Conservation (phyloP, 2,797 vertebrate genomes). For the Linurgus olivaceus region DNA sequence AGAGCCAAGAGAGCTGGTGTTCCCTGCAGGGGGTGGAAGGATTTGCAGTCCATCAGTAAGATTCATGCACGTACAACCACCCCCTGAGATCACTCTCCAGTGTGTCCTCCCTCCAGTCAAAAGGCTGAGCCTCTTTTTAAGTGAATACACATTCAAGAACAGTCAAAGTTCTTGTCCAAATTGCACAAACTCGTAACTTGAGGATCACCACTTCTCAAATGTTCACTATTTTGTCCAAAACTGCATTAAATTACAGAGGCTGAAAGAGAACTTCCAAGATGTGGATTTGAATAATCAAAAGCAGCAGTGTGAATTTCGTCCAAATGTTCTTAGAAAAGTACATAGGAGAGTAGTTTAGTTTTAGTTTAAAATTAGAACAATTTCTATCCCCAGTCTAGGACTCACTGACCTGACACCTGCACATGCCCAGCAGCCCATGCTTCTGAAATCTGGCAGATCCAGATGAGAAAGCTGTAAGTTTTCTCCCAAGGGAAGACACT, state of each 20-base stretch:
- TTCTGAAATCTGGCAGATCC: neutral
- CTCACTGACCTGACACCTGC: neutral
- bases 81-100: neutral
- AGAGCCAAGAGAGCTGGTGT: neutral
- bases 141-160: neutral
- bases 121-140: neutral
- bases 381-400: neutral
- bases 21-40: neutral
- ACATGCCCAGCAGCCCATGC: neutral
- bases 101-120: neutral
- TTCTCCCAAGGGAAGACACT: neutral
- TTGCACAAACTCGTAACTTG: rapidly evolving
- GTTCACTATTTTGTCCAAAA: neutral
- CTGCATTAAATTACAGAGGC: neutral
- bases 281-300: neutral
- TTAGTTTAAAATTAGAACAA: neutral
- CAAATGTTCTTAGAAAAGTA: neutral
- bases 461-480: neutral
- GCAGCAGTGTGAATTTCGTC: neutral
- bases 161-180: neutral
- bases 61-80: neutral
- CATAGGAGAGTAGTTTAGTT: neutral
- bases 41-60: neutral
- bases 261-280: neutral
- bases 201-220: neutral